Evolutionary conservation across 2,888 invertebrate species (phyloP).

Genomic region (Dryobota labecula): DNA sequence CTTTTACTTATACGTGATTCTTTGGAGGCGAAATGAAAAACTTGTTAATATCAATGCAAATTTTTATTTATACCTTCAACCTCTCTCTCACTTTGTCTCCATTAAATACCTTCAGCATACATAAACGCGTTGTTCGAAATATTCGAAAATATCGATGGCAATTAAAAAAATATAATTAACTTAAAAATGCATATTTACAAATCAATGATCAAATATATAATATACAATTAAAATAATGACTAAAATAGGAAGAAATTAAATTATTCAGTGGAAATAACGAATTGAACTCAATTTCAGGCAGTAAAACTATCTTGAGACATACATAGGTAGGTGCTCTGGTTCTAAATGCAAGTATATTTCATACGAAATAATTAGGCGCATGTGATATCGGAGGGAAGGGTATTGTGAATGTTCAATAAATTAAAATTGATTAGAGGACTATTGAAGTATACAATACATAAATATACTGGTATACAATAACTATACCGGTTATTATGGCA

Average conservation of each 20-base stretch:
- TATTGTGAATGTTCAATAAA: conserved; percentile 74
- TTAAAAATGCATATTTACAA: conserved; percentile 89
- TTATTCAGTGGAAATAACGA: conserved; percentile 78
- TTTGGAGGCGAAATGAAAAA: conserved; percentile 77
- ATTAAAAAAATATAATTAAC: conserved; percentile 87
- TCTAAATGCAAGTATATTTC: conserved; percentile 80
- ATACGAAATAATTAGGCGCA: conserved; percentile 64
- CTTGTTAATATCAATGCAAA: conserved; percentile 84
- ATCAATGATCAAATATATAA: conserved; percentile 87
- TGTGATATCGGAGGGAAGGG: conserved; percentile 80
- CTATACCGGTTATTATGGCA: conserved; percentile 87
- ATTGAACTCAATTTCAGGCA: conserved; percentile 76
- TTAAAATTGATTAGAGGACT: conserved; percentile 71
- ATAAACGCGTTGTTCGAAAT: conserved; percentile 79
- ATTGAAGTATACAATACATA: conserved; percentile 72
- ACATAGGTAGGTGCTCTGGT: conserved; percentile 71
- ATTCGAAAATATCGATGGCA: conserved; percentile 88
- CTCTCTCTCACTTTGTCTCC: conserved; percentile 81
- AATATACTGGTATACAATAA: conserved; percentile 75
- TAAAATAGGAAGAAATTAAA: conserved; percentile 83
- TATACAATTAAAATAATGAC: conserved; percentile 90
- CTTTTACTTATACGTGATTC: conserved; percentile 33
- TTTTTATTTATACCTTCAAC: conserved; percentile 87
- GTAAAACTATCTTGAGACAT: conserved; percentile 74
- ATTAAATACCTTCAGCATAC: conserved; percentile 87